Evolutionary conservation across 2,113 vertebrate genomes (phyloP).

Genomic region (Diphyllodes magnificus): DNA sequence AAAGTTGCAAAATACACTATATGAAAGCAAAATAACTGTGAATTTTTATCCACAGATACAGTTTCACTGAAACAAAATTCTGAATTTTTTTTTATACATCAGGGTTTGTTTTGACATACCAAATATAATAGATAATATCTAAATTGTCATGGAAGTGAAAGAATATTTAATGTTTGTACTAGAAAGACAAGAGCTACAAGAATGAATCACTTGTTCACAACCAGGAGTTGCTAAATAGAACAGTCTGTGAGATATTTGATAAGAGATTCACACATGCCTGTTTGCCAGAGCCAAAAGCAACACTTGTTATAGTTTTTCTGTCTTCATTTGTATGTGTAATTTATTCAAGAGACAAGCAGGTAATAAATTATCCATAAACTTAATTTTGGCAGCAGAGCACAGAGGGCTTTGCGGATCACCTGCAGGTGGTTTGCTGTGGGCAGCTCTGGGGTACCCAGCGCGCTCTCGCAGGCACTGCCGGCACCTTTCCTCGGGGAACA

Average conservation of each 20-base stretch:
- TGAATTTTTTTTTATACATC: neutral
- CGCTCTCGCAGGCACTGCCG: neutral
- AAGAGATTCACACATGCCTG: slow-evolving; percentile 17
- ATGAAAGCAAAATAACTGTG: neutral
- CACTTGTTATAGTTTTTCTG: slow-evolving; percentile 1
- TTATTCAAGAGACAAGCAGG: slow-evolving; percentile 50
- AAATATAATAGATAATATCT: slow-evolving; percentile 20
- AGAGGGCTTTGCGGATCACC: neutral
- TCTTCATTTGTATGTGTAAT: slow-evolving; percentile 39
- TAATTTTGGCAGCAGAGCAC: neutral
- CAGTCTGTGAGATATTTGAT: slow-evolving; percentile 41
- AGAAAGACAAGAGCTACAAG: slow-evolving; percentile 44
- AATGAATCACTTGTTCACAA: slow-evolving; percentile 34
- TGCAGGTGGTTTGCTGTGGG: neutral
- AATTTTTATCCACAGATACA: neutral
- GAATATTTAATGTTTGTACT: slow-evolving; percentile 28
- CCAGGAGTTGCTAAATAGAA: slow-evolving; percentile 39
- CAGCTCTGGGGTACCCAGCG: neutral
- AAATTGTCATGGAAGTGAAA: slow-evolving; percentile 18
- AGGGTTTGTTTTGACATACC: slow-evolving; percentile 10
- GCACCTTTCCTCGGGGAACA: neutral
- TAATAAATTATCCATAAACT: slow-evolving; percentile 35
- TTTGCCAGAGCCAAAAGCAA: slow-evolving; percentile 49
- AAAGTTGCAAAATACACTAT: neutral
- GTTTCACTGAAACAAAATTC: neutral